Evolutionary conservation across 2,797 vertebrate genomes (phyloP), one percentile per base, ranked within the genome.

Genomic region (Lutjanus argentimaculatus): DNA sequence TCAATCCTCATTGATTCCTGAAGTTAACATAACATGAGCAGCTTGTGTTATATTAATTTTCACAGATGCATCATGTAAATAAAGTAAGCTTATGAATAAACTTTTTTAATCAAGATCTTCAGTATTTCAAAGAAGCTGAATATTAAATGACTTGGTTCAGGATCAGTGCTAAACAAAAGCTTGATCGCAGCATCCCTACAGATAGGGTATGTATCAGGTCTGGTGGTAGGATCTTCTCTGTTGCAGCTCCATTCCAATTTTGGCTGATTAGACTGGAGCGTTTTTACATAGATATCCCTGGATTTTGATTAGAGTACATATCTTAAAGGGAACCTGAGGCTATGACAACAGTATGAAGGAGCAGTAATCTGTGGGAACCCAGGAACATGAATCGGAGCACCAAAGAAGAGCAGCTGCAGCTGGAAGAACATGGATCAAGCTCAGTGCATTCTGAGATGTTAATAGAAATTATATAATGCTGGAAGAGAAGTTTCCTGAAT

Each of bases 381-480:
- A 55, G 13, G n/a, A 70, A 22, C 42, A 68, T 73, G 21, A 49
- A 67, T 64, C 8, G 52, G 49, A 51, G 16, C 25, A 45, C 2
- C n/a, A n/a, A 68, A 36, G 36, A 48, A 22, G 16, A 45, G 8
- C 40, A 43, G n/a, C 19, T 12, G 15, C 48, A 9, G 42, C n/a
- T 30, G 19, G 13, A 43, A 67, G 45, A 19, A 52, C 49, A 40
- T 25, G 55, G 25, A 46, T 77, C 14, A 43, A 67, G 36, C 21
- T 72, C 10, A 16, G 59, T 11, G 15, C 59, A 68, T 36, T 16
- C 59, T 68, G 70, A 64, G 16, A 51, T 80, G 21, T 67, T 70
- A 63, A 72, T 67, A 52, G 2, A 73, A 70, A 21, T 40, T 2
- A 61, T 36, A 66, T 49, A 13, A 40, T 21, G 56, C 6, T 58